Percentiles rank a stretch among this genome's conserved stretches.
Conservation (phyloP, 2,113 vertebrate genomes). For the Passer montanus region DNA sequence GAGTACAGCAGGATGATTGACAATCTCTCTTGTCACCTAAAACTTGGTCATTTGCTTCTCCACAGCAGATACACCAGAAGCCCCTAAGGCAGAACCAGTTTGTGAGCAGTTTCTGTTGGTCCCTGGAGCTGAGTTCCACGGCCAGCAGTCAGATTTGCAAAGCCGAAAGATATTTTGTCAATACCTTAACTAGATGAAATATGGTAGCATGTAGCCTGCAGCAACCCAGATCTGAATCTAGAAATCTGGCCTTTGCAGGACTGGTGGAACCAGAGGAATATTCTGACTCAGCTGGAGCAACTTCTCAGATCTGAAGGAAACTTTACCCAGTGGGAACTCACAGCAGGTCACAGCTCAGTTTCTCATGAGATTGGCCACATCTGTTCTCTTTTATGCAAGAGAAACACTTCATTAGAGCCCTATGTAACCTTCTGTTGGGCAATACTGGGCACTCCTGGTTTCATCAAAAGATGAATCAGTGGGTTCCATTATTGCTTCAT, state of each 20-base stretch:
- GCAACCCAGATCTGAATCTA: slow-evolving; percentile 26
- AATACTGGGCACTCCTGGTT: slow-evolving; percentile 54
- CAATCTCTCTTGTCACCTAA: not conserved
- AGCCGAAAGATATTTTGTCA: not conserved
- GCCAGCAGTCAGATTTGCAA: not conserved
- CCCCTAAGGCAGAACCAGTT: not conserved
- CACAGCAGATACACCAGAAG: not conserved
- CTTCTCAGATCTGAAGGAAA: slow-evolving; percentile 21
- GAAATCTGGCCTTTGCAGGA: not conserved
- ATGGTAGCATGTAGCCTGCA: not conserved
- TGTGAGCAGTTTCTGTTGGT: not conserved
- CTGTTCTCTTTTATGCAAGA: slow-evolving; percentile 52
- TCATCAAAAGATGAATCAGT: slow-evolving; percentile 48
- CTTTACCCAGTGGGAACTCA: slow-evolving; percentile 23
- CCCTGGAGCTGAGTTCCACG: not conserved
- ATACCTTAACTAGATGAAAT: not conserved
- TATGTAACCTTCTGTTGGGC: slow-evolving; percentile 41
- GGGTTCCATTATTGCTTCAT: slow-evolving; percentile 55
- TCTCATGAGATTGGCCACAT: slow-evolving; percentile 54
- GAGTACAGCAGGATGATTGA: not conserved
- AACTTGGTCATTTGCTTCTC: not conserved
- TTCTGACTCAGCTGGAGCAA: slow-evolving; percentile 12
- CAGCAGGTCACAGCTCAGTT: slow-evolving; percentile 38
- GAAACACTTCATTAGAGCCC: slow-evolving; percentile 46
- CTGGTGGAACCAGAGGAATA: slow-evolving; percentile 12